A percentile compares a stretch with the other conserved stretches of the same genome.
Evolutionary conservation across 2,797 vertebrate species (phyloP).

Genomic region (Hemitrygon akajei): DNA sequence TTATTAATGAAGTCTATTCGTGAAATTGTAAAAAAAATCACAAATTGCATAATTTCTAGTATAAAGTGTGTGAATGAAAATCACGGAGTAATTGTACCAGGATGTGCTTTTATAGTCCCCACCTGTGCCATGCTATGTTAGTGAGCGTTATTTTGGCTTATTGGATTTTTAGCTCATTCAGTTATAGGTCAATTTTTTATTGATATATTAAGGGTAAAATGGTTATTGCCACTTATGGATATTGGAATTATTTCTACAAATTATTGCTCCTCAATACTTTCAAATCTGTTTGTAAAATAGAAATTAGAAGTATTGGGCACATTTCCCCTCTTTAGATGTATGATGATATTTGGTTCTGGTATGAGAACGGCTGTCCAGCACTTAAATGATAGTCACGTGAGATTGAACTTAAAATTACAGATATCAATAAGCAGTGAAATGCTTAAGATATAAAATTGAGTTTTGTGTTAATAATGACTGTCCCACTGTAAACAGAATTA

Average conservation of each 20-base stretch:
- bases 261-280: background rate
- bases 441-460: background rate
- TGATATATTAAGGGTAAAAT: background rate
- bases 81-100: background rate
- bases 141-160: too few species aligned
- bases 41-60: too few species aligned
- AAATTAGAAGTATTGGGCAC: background rate
- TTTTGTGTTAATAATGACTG: background rate
- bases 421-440: background rate
- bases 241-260: background rate
- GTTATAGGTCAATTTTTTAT: background rate
- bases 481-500: background rate
- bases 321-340: background rate
- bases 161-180: background rate
- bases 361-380: constrained; percentile 5
- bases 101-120: background rate
- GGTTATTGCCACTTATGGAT: background rate
- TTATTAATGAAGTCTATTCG: too few species aligned
- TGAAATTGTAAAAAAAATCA: too few species aligned
- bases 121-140: too few species aligned
- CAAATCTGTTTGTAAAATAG: background rate
- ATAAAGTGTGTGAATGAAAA: too few species aligned
- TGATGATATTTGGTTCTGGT: background rate
- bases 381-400: background rate
- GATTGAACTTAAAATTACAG: background rate